A percentile compares a stretch with the other conserved stretches of the same genome.
phyloP scores from a whole-genome alignment of 1,140 invertebrate species.

The Uloborus diversus region DNA sequence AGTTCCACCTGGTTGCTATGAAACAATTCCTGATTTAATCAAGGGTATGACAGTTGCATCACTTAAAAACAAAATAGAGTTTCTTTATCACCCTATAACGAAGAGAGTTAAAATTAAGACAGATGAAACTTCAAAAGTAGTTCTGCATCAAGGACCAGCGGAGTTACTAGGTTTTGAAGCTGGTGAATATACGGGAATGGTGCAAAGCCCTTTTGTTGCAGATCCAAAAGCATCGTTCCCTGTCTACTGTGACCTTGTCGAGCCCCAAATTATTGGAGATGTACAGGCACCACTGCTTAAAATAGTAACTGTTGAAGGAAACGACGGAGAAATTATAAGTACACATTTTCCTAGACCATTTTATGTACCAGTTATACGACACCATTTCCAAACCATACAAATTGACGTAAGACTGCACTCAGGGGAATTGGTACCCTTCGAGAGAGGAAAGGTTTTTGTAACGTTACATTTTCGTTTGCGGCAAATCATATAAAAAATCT shows the following conservation, averaged over 20 bases:
- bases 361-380: neutral
- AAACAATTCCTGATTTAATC: neutral
- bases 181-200: neutral
- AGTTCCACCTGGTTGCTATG: neutral
- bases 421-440: neutral
- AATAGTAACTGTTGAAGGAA: neutral
- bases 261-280: constrained; percentile 1
- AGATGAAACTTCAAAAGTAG: neutral
- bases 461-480: neutral
- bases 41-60: neutral
- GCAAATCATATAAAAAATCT: neutral
- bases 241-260: neutral
- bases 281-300: neutral
- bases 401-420: neutral
- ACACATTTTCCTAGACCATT: neutral
- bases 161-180: neutral
- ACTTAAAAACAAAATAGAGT: neutral
- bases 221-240: neutral
- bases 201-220: neutral
- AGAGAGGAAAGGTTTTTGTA: neutral
- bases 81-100: neutral
- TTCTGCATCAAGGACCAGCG: neutral
- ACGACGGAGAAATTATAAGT: neutral
- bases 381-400: neutral
- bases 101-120: neutral